Base-by-base conservation (phyloP, 2,797 vertebrate genomes). In the Myotis findleyi region DNA sequence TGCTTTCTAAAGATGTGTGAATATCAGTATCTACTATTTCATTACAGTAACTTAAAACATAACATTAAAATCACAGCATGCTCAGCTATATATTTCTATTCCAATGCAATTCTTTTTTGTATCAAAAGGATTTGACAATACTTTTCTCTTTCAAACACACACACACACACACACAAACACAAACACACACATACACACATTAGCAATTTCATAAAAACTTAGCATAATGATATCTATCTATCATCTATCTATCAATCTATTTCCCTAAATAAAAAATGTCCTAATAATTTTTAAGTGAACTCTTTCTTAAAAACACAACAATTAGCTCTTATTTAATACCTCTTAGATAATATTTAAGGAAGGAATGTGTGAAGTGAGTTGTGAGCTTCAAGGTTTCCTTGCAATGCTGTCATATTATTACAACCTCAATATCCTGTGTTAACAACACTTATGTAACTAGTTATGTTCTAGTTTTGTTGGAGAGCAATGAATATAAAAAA, bases 371-470 rank as follows among this genome's bases (percentile, higher is more conserved):
- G 93, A 95, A 76, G 95, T 95, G 73, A 86, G 33, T 89, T 95
- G 88, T 95, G 84, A 95, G 88, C 97, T 98, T 97, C 93, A 93
- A 10, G 75, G 53, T 62, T 53, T 93, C 47, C 97, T 98, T 92
- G 91, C 44, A 88, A 57, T 88, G 5, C 59, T 86, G 94, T 97
- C 68, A 71, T 85, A 81, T 83, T 91, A 69, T 77, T 85, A 80
- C 80, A 97, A 97, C 91, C 80, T 98, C 94, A 97, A 97, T 96
- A 97, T 97, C 84, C 90, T 98, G 89, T 94, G 96, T 97, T 92
- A 97, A 80, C 17, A 95, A 88, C 71, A 86, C 23, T 96, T 91
- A 89, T 89, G 97, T 93, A 95, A 97, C 80, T 83, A 88, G 81
- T 95, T 97, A 96, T 81, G 73, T 97, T 97, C 97, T 94, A 95